Percentiles rank a stretch among this genome's conserved stretches.
These are phyloP conservation scores for Turdus rufiventris DNA, from an alignment of 2,113 vertebrate species.

Conservation along the genomic window DNA sequence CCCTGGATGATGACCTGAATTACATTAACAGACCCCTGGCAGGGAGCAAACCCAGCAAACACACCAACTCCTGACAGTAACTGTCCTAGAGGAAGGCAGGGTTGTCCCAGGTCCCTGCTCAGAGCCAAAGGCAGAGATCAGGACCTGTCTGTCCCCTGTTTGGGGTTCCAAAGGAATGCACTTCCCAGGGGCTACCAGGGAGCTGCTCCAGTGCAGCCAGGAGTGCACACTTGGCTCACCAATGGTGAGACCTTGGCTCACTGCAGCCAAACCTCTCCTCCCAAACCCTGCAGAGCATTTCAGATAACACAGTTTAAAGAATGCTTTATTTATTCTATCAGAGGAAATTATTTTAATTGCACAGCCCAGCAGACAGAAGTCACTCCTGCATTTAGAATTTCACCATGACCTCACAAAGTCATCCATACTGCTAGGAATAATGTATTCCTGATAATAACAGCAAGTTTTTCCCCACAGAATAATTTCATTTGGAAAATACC, in stretches of 20 bases:
- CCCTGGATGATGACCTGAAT: background rate
- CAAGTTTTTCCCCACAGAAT: background rate
- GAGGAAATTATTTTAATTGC: background rate
- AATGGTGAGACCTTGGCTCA: accelerated
- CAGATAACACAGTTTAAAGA: background rate
- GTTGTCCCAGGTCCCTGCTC: background rate
- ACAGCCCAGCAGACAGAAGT: background rate
- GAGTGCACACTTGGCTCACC: background rate
- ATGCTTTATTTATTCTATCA: background rate
- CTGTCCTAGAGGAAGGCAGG: background rate
- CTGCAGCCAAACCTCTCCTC: background rate
- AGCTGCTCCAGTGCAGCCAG: background rate
- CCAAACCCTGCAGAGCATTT: background rate
- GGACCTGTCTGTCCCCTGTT: accelerated
- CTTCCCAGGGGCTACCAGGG: background rate
- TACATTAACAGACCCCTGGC: background rate
- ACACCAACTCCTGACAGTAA: accelerated
- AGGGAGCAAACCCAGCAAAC: background rate
- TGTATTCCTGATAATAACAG: accelerated
- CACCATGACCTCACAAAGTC: background rate
- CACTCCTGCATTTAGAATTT: background rate
- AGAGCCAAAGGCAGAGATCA: background rate
- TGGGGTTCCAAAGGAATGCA: background rate
- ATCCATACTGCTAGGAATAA: background rate
- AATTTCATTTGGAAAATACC: background rate